phyloP scores from a whole-genome alignment of 2,797 vertebrate species.

The Phoxinus dragarum region DNA sequence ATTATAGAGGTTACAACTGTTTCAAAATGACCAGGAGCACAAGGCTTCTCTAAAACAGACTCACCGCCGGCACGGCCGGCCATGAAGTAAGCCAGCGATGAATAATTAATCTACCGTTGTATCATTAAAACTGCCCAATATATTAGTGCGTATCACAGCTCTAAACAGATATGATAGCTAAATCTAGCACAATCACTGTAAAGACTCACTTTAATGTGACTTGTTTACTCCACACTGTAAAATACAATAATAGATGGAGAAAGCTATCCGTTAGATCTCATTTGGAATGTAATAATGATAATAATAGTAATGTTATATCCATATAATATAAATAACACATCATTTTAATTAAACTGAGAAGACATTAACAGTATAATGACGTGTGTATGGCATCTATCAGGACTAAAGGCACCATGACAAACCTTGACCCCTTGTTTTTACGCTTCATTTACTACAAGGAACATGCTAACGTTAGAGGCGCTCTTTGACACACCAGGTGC shows the following conservation, averaged over 20 bases:
- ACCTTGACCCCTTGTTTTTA: not conserved
- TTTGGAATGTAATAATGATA: too few species aligned
- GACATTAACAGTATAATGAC: not conserved
- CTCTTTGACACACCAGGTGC: not conserved
- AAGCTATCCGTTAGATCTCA: not conserved
- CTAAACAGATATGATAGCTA: constrained; percentile 37
- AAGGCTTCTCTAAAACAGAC: constrained; percentile 26
- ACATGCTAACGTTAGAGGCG: not conserved
- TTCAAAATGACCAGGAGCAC: constrained; percentile 18
- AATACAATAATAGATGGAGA: not conserved
- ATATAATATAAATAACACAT: too few species aligned
- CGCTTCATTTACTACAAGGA: not conserved
- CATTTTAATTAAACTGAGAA: too few species aligned
- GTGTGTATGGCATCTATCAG: not conserved
- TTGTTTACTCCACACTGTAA: constrained; percentile 2
- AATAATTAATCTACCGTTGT: constrained; percentile 33
- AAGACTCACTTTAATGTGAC: constrained; percentile 32
- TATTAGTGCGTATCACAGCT: constrained; percentile 17
- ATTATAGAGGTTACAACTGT: constrained; percentile 15
- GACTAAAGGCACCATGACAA: not conserved
- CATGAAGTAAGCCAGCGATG: constrained; percentile 17
- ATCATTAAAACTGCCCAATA: constrained; percentile 37
- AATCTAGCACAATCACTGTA: constrained; percentile 6
- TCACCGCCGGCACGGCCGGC: not conserved
- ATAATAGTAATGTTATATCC: too few species aligned